These are phyloP conservation scores for Rhingia rostrata DNA, from an alignment of 2,888 invertebrate species.

Conservation along the genomic window DNA sequence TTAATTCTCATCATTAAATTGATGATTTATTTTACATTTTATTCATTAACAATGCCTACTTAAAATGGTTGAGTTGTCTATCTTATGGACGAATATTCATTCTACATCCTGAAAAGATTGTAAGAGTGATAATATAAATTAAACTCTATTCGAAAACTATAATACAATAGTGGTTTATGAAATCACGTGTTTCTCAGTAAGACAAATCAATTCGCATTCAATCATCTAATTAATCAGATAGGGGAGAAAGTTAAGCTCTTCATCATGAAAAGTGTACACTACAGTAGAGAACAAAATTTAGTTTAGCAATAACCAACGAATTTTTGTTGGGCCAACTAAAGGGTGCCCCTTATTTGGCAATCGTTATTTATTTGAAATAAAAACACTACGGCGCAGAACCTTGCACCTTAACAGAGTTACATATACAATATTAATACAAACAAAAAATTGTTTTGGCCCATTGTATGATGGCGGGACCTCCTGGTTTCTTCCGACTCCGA, in stretches of 20 bases:
- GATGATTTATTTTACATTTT: not conserved
- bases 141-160: not conserved
- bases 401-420: too few species aligned
- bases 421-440: too few species aligned
- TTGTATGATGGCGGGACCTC: too few species aligned
- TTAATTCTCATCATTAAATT: constrained; percentile 9
- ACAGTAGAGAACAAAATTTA: too few species aligned
- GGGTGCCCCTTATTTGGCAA: too few species aligned
- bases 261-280: constrained; percentile 75
- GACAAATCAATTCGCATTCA: constrained; percentile 81
- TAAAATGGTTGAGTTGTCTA: not conserved
- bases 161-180: not conserved
- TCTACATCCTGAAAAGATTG: not conserved
- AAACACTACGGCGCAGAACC: too few species aligned
- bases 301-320: too few species aligned
- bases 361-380: too few species aligned
- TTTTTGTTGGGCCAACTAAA: too few species aligned
- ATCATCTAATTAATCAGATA: constrained; percentile 77
- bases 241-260: constrained; percentile 80
- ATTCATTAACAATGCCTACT: not conserved
- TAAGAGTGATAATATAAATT: not conserved
- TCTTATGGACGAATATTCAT: too few species aligned
- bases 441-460: too few species aligned
- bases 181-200: constrained; percentile 77
- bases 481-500: too few species aligned